Percentiles rank a stretch among this genome's conserved stretches.
Evolutionary conservation across 2,797 vertebrate genomes (phyloP).

Genomic region (Acridotheres tristis): DNA sequence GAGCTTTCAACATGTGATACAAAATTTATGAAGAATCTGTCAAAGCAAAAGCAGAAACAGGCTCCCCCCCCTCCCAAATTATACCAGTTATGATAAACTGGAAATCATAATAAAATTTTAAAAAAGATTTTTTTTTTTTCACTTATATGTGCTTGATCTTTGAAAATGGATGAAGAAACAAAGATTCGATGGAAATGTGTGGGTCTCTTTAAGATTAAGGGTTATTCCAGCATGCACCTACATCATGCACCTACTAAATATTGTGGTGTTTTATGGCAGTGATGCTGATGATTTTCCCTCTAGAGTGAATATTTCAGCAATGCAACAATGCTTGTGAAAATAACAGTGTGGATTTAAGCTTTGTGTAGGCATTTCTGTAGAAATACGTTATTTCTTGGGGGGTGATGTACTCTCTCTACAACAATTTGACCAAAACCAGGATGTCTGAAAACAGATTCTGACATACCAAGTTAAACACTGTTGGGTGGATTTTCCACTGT

Average conservation of each 20-base stretch:
- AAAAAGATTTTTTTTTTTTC: background rate
- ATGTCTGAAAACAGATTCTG: background rate
- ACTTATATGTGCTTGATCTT: background rate
- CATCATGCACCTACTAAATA: background rate
- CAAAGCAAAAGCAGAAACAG: constrained; percentile 61
- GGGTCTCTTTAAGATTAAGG: background rate
- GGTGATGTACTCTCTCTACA: background rate
- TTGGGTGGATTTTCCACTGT: background rate
- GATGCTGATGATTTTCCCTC: background rate
- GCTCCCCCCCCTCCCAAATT: constrained; percentile 46
- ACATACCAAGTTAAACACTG: fast-evolving
- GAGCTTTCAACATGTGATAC: constrained; percentile 52
- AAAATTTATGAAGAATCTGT: constrained; percentile 61
- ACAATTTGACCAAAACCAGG: background rate
- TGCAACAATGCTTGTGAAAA: background rate
- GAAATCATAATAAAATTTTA: background rate
- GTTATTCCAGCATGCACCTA: constrained; percentile 21
- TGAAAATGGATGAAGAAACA: constrained; percentile 9
- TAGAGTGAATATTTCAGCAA: background rate
- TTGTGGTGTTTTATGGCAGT: background rate
- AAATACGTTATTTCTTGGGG: background rate
- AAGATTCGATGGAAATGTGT: constrained; percentile 4
- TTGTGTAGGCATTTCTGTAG: background rate
- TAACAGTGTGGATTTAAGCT: background rate
- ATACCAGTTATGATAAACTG: background rate